Evolutionary conservation across 2,113 vertebrate species (phyloP), one percentile per base, ranked within the genome.

Genomic region (Larimichthys crocea): DNA sequence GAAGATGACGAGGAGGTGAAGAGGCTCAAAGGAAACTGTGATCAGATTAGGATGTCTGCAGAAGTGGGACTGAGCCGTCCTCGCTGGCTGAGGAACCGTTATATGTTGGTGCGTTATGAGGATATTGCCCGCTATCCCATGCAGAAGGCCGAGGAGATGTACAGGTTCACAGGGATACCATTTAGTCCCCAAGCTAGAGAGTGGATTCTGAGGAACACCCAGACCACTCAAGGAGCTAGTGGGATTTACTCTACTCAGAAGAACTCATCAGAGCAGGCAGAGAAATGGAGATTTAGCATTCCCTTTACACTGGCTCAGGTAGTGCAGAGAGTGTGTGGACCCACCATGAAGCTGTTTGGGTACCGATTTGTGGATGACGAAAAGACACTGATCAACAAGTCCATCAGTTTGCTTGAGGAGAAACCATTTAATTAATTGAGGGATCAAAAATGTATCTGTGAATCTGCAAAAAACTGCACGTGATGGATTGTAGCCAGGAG

Each of bases 91-190:
- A 94, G 88, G 61, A 95, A 93, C 2, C 96, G 96, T 35, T 99
- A 98, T 94, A 96, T 99, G 97, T 92, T 99, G 72, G 97, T 99
- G 16, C 97, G 98, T 53, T 99, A 99, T 0, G 98, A 99, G 93
- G 98, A 99, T 61, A 97, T 99, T 65, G 97, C 98, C 0, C 95
- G 88, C 76, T 93, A 95, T 0, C 98, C 98, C 0, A 95, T 99
- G 93, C 95, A 93, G 91, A 98, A 97, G 85, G 97, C 97, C 0
- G 95, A 95, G 59, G 97, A 98, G 85, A 99, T 99, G 97, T 99
- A 98, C 89, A 92, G 73, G 80, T 99, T 99, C 19, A 95, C 96
- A 0, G 97, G 97, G 79, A 96, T 99, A 63, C 94, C 96, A 2
- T 95, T 98, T 68, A 98, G 97, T 0, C 86, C 94, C 0, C 96